Evolutionary conservation across 2,888 invertebrate genomes (phyloP), one percentile per base, ranked within the genome.

Genomic region (Mechanitis mazaeus): DNA sequence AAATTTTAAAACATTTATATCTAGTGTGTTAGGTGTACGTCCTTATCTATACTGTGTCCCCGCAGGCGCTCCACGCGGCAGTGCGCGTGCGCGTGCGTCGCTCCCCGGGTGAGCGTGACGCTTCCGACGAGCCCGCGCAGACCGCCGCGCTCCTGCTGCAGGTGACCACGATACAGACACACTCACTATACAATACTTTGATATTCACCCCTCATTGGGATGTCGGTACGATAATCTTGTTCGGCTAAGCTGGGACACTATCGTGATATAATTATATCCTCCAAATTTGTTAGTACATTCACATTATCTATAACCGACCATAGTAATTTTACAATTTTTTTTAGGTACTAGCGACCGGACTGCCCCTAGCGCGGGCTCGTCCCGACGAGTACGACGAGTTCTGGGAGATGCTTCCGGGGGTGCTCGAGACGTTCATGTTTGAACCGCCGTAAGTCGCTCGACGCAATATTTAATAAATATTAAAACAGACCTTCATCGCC

Each of bases 391-490:
- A 95, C 80, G 85, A 91, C 60, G 91, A 91, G 57, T 94, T 96
- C 90, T 99, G 99, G 99, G 93, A 94, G 60, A 95, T 95, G 72
- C 89, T 99, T 62, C 96, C 96, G 0, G 92, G 92, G 58, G 95
- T 97, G 0, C 85, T 99, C 46, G 97, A 98, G 74, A 95, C 96
- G 60, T 98, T 98, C 81, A 91, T 99, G 63, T 99, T 99, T 79
- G 95, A 89, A 64, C 85, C 86, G 12, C 89, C 87, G 89, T 90
- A 56, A 86, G 89, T 84, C 65, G 54, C 42, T 6, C n/a, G 1
- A 12, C 11, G 7, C 3, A 56, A 45, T 55, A 55, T 20, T n/a
- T 28, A n/a, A 46, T 46, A 4, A n/a, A 35, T 54, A 38, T 38
- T 33, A 35, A 11, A 55, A 20, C 45, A 35, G 11, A 50, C 11